Evolutionary conservation across 2,888 invertebrate genomes (phyloP).

Genomic region (Lasioglossum vierecki): DNA sequence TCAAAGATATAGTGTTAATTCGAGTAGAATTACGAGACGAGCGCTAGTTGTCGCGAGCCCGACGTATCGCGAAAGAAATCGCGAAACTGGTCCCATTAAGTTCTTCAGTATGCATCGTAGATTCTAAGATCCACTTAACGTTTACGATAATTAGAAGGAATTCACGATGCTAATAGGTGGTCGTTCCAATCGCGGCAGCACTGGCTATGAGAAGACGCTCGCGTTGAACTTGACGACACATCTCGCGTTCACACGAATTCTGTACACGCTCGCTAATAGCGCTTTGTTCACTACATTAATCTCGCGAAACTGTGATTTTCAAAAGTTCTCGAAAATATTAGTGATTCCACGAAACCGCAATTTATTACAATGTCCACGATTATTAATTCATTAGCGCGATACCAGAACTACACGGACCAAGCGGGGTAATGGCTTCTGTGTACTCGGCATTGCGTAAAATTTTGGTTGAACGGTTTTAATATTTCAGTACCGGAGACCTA

Average conservation of each 20-base stretch:
- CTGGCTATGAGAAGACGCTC: background rate
- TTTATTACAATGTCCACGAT: background rate
- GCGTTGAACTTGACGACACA: constrained; percentile 20
- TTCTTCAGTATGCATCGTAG: constrained; percentile 47
- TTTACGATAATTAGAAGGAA: constrained; percentile 68
- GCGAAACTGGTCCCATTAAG: constrained; percentile 65
- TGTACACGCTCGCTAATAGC: background rate
- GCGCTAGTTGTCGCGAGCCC: constrained; percentile 8
- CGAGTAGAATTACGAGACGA: constrained; percentile 41
- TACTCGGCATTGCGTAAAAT: background rate
- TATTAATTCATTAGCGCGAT: background rate
- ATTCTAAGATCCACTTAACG: constrained; percentile 67
- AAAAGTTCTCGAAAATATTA: background rate
- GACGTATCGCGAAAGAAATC: constrained; percentile 60
- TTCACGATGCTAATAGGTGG: constrained; percentile 57
- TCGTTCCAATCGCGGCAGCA: constrained; percentile 8
- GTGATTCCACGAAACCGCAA: background rate
- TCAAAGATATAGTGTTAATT: constrained; percentile 36
- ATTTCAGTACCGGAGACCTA: background rate
- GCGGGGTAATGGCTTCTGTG: background rate
- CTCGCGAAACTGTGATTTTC: background rate
- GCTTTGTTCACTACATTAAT: constrained; percentile 15
- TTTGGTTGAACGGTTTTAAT: background rate
- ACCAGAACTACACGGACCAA: background rate
- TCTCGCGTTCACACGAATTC: constrained; percentile 32